Percentiles rank a stretch among this genome's conserved stretches.
These are phyloP conservation scores for Eidolon helvum DNA, from an alignment of 2,113 vertebrate species.

Conservation along the genomic window DNA sequence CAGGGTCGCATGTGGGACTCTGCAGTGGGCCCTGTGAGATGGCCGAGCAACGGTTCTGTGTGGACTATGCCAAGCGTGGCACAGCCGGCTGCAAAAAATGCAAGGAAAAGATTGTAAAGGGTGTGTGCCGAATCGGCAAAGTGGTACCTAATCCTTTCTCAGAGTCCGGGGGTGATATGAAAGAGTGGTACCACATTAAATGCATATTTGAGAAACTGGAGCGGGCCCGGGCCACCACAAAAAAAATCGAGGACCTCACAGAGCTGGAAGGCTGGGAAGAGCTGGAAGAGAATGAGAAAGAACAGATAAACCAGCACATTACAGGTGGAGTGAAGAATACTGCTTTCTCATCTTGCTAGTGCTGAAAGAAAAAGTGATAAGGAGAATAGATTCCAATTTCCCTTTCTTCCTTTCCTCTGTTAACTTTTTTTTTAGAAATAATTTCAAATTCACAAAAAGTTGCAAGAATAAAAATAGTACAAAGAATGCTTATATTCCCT, in stretches of 20 bases:
- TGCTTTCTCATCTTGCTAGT: background rate
- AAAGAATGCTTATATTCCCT: background rate
- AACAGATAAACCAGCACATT: constrained; percentile 91
- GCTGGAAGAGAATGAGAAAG: constrained; percentile 93
- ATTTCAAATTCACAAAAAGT: constrained; percentile 16
- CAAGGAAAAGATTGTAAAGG: constrained; percentile 97
- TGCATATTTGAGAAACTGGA: constrained; percentile 99
- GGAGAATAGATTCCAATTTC: background rate
- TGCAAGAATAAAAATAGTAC: constrained; percentile 20
- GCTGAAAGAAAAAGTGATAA: background rate
- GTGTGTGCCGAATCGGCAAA: constrained; percentile 94
- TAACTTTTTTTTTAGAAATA: constrained; percentile 11
- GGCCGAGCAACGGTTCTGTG: constrained; percentile 95
- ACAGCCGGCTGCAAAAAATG: constrained; percentile 98
- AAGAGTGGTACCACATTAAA: constrained; percentile 97
- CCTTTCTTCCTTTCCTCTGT: background rate
- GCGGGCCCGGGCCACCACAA: constrained; percentile 94
- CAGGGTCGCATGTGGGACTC: background rate
- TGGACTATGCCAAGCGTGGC: constrained; percentile 97
- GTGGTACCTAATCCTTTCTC: constrained; percentile 98
- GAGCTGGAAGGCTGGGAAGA: constrained; percentile 98
- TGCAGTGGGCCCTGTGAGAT: constrained; percentile 79
- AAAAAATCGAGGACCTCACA: constrained; percentile 96
- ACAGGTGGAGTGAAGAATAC: constrained; percentile 83
- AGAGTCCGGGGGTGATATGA: constrained; percentile 97